These are phyloP conservation scores for Oryzias woworae DNA, from an alignment of 2,113 vertebrate species.

Conservation along the genomic window DNA sequence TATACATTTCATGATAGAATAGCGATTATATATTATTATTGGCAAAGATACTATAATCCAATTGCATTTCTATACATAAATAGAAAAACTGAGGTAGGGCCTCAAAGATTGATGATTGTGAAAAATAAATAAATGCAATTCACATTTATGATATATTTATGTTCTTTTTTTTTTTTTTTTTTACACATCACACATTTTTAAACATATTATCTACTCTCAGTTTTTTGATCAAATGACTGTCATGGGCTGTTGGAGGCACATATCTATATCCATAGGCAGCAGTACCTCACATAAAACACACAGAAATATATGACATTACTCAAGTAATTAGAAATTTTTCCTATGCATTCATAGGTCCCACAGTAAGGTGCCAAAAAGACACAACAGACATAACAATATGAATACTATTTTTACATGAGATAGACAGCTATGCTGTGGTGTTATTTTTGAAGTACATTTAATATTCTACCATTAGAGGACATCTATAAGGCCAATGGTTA, in stretches of 20 bases:
- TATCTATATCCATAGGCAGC: constrained; percentile 96
- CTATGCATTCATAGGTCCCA: constrained; percentile 89
- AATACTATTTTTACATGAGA: constrained; percentile 78
- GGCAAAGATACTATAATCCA: constrained; percentile 98
- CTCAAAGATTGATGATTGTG: constrained; percentile 92
- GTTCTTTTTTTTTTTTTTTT: constrained; percentile 56
- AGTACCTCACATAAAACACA: constrained; percentile 87
- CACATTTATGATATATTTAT: constrained; percentile 81
- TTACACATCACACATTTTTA: constrained; percentile 79
- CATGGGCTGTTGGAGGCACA: constrained; percentile 87
- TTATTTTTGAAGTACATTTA: constrained; percentile 75
- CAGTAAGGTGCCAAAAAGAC: constrained; percentile 94
- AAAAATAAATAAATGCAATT: constrained; percentile 87
- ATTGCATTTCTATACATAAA: constrained; percentile 99
- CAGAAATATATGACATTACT: constrained; percentile 91
- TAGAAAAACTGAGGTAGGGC: constrained; percentile 99
- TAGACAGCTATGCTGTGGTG: constrained; percentile 77
- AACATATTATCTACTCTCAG: constrained; percentile 77
- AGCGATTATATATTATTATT: constrained; percentile 89
- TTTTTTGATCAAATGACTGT: constrained; percentile 81
- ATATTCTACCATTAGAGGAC: constrained; percentile 84
- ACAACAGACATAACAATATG: constrained; percentile 80
- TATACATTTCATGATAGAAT: constrained; percentile 92
- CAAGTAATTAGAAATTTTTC: constrained; percentile 94
- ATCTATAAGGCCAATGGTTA: constrained; percentile 95